Evolutionary conservation across 2,888 invertebrate species (phyloP).

Genomic region (Eupithecia exiguata): DNA sequence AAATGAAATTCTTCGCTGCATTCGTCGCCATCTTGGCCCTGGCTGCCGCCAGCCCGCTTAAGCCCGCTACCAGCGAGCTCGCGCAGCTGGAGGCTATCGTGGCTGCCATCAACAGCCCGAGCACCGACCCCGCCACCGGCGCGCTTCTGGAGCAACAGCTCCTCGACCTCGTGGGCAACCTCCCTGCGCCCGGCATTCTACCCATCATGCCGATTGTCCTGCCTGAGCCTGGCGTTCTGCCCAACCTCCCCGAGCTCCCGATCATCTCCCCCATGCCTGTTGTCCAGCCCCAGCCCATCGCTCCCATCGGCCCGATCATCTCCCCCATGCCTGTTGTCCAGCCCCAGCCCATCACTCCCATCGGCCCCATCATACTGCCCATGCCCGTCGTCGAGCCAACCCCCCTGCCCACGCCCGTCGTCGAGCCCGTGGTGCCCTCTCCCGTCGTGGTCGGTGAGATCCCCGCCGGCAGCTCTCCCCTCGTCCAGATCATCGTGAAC

Average conservation of each 20-base stretch:
- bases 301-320: slow-evolving; percentile 2
- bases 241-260: slow-evolving; percentile 35
- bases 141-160: slow-evolving; percentile 38
- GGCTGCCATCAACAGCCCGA: slow-evolving; percentile 43
- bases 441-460: slow-evolving; percentile 46
- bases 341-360: neutral
- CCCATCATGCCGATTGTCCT: slow-evolving; percentile 42
- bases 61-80: slow-evolving; percentile 38
- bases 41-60: slow-evolving; percentile 19
- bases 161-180: slow-evolving; percentile 6
- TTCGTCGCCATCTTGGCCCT: slow-evolving; percentile 6
- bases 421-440: slow-evolving; percentile 41
- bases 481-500: slow-evolving; percentile 18
- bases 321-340: slow-evolving; percentile 5
- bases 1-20: slow-evolving; percentile 16
- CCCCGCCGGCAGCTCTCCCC: slow-evolving; percentile 17
- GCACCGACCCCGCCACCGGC: slow-evolving; percentile 44
- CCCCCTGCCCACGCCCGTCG: slow-evolving; percentile 41
- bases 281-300: slow-evolving; percentile 1
- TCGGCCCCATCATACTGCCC: neutral
- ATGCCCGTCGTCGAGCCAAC: slow-evolving; percentile 11
- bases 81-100: slow-evolving; percentile 45
- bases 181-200: slow-evolving; percentile 40
- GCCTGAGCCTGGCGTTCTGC: slow-evolving; percentile 39
- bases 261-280: slow-evolving; percentile 1